Percentiles rank a stretch among this genome's conserved stretches.
Conservation (phyloP, 2,888 invertebrate species). For the Eulithis prunata region DNA sequence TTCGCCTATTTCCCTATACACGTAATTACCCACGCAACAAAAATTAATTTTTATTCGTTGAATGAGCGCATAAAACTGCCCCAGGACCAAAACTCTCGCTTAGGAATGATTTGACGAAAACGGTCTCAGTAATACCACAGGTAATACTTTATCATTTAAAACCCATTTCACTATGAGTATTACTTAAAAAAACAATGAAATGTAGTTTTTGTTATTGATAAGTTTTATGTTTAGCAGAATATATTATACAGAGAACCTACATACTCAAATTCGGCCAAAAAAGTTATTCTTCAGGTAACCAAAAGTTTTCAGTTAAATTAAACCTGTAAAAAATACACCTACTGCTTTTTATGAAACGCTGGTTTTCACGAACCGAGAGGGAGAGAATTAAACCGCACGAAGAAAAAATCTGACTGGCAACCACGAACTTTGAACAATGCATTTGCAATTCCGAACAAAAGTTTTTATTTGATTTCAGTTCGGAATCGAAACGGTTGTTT, state of each 20-base stretch:
- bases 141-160: too few species aligned
- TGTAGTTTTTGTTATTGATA: too few species aligned
- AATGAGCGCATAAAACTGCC: constrained; percentile 54
- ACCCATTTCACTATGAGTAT: too few species aligned
- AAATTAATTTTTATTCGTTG: constrained; percentile 40
- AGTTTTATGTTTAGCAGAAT: too few species aligned
- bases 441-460: constrained; percentile 39
- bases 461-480: constrained; percentile 33
- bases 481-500: constrained; percentile 22
- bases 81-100: constrained; percentile 55
- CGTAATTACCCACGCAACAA: constrained; percentile 18
- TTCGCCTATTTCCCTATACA: background rate
- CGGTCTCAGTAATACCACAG: background rate
- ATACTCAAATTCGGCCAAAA: too few species aligned
- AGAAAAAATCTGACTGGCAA: constrained; percentile 44
- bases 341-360: background rate
- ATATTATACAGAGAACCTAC: too few species aligned
- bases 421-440: constrained; percentile 47
- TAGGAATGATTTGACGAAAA: constrained; percentile 50
- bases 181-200: too few species aligned
- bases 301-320: too few species aligned
- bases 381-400: constrained; percentile 46
- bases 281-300: too few species aligned
- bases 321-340: background rate
- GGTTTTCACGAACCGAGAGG: constrained; percentile 4